Base-by-base conservation (phyloP, 2,113 vertebrate genomes). In the Aegithalos caudatus region DNA sequence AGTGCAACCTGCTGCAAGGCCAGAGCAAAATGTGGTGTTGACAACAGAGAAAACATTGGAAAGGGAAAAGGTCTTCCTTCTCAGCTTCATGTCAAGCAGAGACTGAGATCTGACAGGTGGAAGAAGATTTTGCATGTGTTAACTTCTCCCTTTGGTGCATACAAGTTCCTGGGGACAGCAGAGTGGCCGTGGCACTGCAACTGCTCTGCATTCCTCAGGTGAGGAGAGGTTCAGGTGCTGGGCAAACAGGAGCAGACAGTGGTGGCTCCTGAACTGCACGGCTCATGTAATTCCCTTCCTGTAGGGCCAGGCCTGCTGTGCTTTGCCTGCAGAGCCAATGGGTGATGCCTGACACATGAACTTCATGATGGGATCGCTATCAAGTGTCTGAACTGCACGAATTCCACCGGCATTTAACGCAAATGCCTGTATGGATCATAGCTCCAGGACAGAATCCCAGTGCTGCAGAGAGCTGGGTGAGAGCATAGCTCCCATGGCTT, bases 381-480 rank as follows among this genome's bases (percentile, higher is more conserved):
- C 53, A 38, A 58, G 78, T 37, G 61, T 37, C 42, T 37, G 37
- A 79, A 42, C n/a, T 57, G 72, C 67, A 37, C 50, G 54, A 10
- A 70, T 83, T 88, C 51, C 31, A 15, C 38, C 5, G 6, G 40
- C 33, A 18, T 85, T 77, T 87, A 70, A 66, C 0, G 1, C 70
- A 64, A 85, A 50, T 12, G 31, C 38, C 38, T 44, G 0, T 47
- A n/a, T 1, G 4, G 53, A 64, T 74, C 42, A 5, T 27, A 15
- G 45, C 65, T 91, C 47, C 54, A 53, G 50, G 70, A 22, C 58
- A 92, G 81, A 57, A 48, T 35, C 57, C 4, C 45, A 23, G 45
- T 22, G 50, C 86, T 89, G 20, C 0, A 0, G 42, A 33, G 42
- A 73, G 60, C 29, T 0, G 4, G 12, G 8, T 24, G 45, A 65